These are phyloP conservation scores for Parasteatoda lunata DNA, from an alignment of 2,888 invertebrate species.

Conservation along the genomic window DNA sequence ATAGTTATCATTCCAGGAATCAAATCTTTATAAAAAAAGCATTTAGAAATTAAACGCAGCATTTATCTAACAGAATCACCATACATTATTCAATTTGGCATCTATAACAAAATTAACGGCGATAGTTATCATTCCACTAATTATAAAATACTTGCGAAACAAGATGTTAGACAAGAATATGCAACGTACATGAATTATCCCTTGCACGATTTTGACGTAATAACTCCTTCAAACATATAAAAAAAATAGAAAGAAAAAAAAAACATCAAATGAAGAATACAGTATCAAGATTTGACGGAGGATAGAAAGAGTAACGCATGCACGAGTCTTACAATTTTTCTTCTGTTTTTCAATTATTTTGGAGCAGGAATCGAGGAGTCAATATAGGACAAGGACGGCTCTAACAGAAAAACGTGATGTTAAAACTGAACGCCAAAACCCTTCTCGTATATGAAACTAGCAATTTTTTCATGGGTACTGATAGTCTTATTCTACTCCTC, in stretches of 20 bases:
- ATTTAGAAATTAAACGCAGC: no score
- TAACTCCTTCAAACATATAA: slow-evolving; percentile 19
- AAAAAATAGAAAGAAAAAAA: slow-evolving; percentile 11
- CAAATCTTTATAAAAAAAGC: no score
- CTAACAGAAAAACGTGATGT: slow-evolving; percentile 63
- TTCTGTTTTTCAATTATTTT: slow-evolving; percentile 34
- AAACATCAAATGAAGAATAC: background rate
- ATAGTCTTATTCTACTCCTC: slow-evolving; percentile 30
- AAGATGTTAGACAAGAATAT: background rate
- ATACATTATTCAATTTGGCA: no score
- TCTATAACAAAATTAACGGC: no score
- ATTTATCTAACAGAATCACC: no score
- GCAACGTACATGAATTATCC: background rate
- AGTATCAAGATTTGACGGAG: background rate
- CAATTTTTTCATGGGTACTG: slow-evolving; percentile 54
- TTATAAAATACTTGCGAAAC: background rate
- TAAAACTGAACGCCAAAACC: slow-evolving; percentile 31
- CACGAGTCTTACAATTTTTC: slow-evolving; percentile 17
- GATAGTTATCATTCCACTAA: background rate
- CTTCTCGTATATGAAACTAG: slow-evolving; percentile 57
- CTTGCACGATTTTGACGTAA: slow-evolving; percentile 53
- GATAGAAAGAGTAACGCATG: slow-evolving; percentile 21
- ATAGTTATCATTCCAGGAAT: no score
- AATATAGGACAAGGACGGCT: slow-evolving; percentile 65
- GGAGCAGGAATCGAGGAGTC: slow-evolving; percentile 27